Evolutionary conservation across 2,888 invertebrate genomes (phyloP).

Genomic region (Lasius platythorax): DNA sequence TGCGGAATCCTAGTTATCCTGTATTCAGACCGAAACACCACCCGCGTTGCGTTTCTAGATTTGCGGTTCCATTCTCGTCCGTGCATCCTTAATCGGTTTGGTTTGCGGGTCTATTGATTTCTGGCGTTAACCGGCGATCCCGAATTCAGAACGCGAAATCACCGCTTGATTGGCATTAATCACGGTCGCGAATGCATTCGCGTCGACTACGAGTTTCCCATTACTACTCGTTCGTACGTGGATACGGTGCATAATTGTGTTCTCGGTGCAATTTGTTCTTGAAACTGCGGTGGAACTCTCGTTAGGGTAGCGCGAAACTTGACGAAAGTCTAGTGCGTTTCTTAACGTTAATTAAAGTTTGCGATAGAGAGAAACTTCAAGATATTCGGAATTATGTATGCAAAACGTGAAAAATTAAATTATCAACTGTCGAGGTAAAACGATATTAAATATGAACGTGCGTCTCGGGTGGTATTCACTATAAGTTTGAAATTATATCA

Average conservation of each 20-base stretch:
- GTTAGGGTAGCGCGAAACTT: not conserved
- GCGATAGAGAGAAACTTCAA: slow-evolving; percentile 2
- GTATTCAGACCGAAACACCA: slow-evolving; percentile 48
- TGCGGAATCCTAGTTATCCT: slow-evolving; percentile 57
- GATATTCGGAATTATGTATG: slow-evolving; percentile 5
- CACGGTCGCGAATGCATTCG: slow-evolving; percentile 39
- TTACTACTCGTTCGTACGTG: slow-evolving; percentile 12
- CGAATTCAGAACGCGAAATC: slow-evolving; percentile 66
- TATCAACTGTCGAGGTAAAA: not conserved
- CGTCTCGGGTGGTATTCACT: not conserved
- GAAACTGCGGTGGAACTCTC: slow-evolving; percentile 15
- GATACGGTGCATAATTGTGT: not conserved
- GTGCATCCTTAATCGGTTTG: slow-evolving; percentile 67
- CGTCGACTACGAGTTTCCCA: not conserved
- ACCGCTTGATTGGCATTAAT: slow-evolving; percentile 66
- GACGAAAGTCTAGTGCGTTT: slow-evolving; percentile 4
- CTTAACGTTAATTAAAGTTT: slow-evolving; percentile 38
- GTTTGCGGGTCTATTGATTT: slow-evolving; percentile 67
- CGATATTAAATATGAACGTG: slow-evolving; percentile 9
- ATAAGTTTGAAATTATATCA: not conserved
- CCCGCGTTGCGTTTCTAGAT: slow-evolving; percentile 52
- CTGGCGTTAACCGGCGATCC: slow-evolving; percentile 61
- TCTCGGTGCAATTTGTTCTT: slow-evolving; percentile 27
- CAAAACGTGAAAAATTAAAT: slow-evolving; percentile 31
- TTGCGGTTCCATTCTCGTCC: slow-evolving; percentile 55